Evolutionary conservation across 2,797 vertebrate species (phyloP), one percentile per base, ranked within the genome.

Genomic region (Trachops cirrhosus): DNA sequence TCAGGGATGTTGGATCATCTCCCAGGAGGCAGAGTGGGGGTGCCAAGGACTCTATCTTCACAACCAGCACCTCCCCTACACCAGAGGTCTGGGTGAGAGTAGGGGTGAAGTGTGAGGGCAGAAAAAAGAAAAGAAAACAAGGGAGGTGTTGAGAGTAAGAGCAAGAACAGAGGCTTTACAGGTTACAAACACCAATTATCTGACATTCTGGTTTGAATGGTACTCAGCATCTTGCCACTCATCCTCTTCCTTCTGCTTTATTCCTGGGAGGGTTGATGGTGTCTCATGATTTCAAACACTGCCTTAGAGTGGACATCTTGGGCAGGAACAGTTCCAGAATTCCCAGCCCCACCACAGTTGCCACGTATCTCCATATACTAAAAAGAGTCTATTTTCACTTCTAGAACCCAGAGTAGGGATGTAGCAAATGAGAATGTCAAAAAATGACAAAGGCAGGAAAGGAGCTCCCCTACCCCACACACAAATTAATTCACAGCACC

Each of bases 11-110:
- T 73, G 99, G 98, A 29, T 99, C 98, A 34, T 99, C 99, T 44
- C 99, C 99, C 67, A 98, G 99, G 98, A 99, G 98, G 97, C 99
- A 99, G 0, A 99, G 99, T 0, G 99, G 99, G 2, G 99, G 99
- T 0, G 99, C 98, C 1, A 99, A 99, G 96, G 99, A 98, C 93
- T 99, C 99, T 0, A 98, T 98, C 96, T 99, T 99, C 29, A 99
- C 97, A 9, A 85, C 91, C 19, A 98, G 98, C 2, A 97, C 79
- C 4, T 99, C 80, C 95, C 98, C 92, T 26, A 86, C 88, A 96
- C 89, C 94, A 71, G 88, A 26, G 6, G 32, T 75, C 98, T 98
- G 87, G 54, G 62, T 78, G 34, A 73, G 48, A 71, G 70, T 57
- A 10, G 1, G 19, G 41, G 24, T 39, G 9, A 50, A 44, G 8